A percentile compares a stretch with the other conserved stretches of the same genome.
These are phyloP conservation scores for Glossosoma conforme DNA, from an alignment of 1,140 invertebrate genomes.

Conservation along the genomic window DNA sequence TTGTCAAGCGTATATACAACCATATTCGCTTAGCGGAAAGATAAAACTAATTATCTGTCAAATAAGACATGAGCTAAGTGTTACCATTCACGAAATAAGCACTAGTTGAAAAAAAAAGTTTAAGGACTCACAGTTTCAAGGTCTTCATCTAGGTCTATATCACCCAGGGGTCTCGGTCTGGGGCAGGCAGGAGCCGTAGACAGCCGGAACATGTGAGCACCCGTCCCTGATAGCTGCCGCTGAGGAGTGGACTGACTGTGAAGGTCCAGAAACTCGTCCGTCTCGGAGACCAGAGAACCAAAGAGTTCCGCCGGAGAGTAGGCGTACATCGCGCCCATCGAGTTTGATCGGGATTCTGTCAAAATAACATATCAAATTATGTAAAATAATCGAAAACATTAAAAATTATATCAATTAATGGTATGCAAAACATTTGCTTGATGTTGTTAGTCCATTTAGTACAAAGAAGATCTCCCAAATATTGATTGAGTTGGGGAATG, in stretches of 20 bases:
- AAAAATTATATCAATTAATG: no score
- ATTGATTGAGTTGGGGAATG: no score
- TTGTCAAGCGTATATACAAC: no score
- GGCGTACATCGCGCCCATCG: conserved; percentile 52
- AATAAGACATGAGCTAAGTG: no score
- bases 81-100: no score
- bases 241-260: conserved; percentile 40
- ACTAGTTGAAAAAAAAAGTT: background rate
- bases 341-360: conserved; percentile 55
- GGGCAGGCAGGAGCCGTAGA: conserved; percentile 21
- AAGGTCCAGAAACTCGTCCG: conserved; percentile 53
- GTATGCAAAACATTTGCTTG: no score
- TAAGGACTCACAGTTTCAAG: background rate
- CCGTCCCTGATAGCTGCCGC: conserved; percentile 12
- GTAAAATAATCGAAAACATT: no score
- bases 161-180: background rate
- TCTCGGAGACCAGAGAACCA: conserved; percentile 51
- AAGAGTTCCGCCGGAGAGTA: conserved; percentile 48
- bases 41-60: no score
- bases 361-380: no score
- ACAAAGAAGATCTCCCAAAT: no score
- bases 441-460: no score
- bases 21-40: no score
- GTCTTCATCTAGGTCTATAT: conserved; percentile 8
- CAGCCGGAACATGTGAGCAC: conserved; percentile 6